Evolutionary conservation across 1,140 invertebrate genomes (phyloP), one percentile per base, ranked within the genome.

Genomic region (Penaeus chinensis): DNA sequence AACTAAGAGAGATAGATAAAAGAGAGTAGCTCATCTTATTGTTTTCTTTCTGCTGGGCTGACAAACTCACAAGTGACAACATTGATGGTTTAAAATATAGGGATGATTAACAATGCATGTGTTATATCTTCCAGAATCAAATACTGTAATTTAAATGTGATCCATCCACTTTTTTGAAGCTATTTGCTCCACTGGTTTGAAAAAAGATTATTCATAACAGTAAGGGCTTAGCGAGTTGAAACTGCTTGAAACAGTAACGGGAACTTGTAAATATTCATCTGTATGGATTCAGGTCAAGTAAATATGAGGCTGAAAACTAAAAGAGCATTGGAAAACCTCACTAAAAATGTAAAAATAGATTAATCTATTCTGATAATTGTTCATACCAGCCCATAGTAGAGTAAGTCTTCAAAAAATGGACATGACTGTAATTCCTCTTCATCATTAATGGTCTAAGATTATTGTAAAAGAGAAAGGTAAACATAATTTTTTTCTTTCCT

Each of bases 61-160:
- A 66, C 69, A 65, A 47, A 79, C 47, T 79, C 77, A 79, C 77
- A 79, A 79, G 77, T 79, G 77, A 79, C 63, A 47, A 82, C 42
- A 66, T 66, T 69, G 63, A 82, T 82, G 63, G 63, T 79, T 79
- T 79, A 79, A 32, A 82, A 69, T 65, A 66, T 69, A 82, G 62
- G 81, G 81, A 82, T 82, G 81, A 82, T 66, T 66, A 82, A 66
- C 47, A 66, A 65, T 65, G 69, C 65, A 82, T 82, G 63, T 82
- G 63, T 82, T 24, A 65, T 82, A 69, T 82, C 81, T 66, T 82
- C 77, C 62, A 82, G 81, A 82, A 82, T 82, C 81, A 82, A 82
- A 82, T 82, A 69, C 42, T 82, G 81, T 82, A 82, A 82, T 79
- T 69, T 82, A 82, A 66, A 82, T 82, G 81, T 82, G 81, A 82